Evolutionary conservation across 2,113 vertebrate species (phyloP).

Genomic region (Poecile atricapillus): DNA sequence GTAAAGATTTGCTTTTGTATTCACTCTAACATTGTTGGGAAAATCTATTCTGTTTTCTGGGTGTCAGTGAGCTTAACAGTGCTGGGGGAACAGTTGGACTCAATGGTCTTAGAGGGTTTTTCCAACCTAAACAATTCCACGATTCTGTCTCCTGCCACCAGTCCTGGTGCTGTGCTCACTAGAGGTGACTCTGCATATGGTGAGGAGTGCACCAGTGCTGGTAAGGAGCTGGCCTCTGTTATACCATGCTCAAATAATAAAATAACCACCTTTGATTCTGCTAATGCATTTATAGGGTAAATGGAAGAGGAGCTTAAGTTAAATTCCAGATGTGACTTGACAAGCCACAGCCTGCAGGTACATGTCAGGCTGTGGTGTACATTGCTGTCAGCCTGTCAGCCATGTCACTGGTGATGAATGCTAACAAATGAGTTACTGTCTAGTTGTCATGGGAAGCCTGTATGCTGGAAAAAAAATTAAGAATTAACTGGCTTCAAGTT

Average conservation of each 20-base stretch:
- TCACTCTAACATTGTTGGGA: neutral
- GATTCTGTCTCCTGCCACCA: neutral
- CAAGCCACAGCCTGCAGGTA: neutral
- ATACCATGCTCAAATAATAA: neutral
- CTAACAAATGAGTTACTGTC: neutral
- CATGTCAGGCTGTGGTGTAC: neutral
- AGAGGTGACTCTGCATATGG: neutral
- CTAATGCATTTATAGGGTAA: neutral
- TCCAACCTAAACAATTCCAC: neutral
- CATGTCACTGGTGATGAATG: neutral
- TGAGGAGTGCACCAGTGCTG: fast-evolving
- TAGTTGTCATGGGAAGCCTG: neutral
- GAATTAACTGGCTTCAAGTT: neutral
- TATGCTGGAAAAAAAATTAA: neutral
- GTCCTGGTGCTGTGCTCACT: neutral
- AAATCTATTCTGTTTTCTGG: neutral
- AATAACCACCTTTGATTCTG: neutral
- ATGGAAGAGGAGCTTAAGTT: neutral
- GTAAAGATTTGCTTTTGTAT: neutral
- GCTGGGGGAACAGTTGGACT: neutral
- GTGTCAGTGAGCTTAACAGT: neutral
- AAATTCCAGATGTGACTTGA: neutral
- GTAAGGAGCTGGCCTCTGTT: neutral
- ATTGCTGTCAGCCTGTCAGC: neutral
- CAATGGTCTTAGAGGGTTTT: neutral